A percentile compares a stretch with the other conserved stretches of the same genome.
phyloP scores from a whole-genome alignment of 2,797 vertebrate species.

The Buphagus erythrorhynchus region DNA sequence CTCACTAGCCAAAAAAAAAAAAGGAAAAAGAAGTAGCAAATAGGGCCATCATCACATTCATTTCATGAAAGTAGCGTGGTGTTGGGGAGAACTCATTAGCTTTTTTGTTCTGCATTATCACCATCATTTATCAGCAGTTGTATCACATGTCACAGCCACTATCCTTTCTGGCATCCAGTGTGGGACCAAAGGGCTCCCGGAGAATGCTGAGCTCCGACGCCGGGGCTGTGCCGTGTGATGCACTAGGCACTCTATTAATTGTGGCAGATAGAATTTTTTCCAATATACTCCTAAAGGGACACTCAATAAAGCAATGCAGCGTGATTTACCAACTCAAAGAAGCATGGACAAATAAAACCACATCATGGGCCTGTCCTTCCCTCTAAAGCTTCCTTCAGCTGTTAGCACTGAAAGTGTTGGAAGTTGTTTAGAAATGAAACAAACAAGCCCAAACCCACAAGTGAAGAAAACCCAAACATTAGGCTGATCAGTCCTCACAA shows the following conservation, averaged over 20 bases:
- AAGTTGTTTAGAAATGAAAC: background rate
- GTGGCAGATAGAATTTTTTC: conserved; percentile 65
- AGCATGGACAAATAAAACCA: conserved; percentile 42
- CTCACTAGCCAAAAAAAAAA: background rate
- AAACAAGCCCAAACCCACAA: background rate
- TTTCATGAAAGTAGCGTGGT: conserved; percentile 14
- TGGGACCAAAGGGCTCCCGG: background rate
- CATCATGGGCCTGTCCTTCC: background rate
- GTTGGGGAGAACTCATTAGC: conserved; percentile 42
- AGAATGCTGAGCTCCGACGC: background rate
- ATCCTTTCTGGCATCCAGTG: conserved; percentile 37
- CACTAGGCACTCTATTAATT: conserved; percentile 59
- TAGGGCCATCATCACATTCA: conserved; percentile 27
- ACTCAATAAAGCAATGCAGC: conserved; percentile 55
- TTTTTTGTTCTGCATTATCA: conserved; percentile 53
- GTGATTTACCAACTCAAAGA: conserved; percentile 62
- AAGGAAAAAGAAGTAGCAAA: background rate
- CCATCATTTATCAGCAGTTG: conserved; percentile 52
- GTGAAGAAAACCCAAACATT: background rate
- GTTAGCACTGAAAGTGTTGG: background rate
- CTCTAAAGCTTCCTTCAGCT: background rate
- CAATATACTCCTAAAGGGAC: conserved; percentile 60
- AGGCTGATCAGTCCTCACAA: background rate
- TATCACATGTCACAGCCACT: conserved; percentile 40
- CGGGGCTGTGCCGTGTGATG: background rate